A percentile compares a stretch with the other conserved stretches of the same genome.
phyloP scores from a whole-genome alignment of 2,113 vertebrate genomes.

The Rafetus swinhoei region DNA sequence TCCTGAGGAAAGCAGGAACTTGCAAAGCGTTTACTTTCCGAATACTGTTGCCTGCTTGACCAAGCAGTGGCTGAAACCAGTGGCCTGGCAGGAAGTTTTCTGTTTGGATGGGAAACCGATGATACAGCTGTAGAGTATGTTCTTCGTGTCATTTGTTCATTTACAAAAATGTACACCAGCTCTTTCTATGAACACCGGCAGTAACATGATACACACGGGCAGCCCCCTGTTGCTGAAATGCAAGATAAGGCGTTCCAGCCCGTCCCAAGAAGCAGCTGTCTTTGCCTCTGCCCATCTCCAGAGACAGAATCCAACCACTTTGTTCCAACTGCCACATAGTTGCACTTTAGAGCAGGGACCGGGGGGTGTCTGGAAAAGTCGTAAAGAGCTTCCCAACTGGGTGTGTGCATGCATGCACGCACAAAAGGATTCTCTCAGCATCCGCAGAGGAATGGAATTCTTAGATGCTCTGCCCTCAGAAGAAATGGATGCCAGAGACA shows the following conservation, averaged over 20 bases:
- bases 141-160: neutral
- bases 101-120: neutral
- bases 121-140: neutral
- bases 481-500: neutral
- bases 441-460: neutral
- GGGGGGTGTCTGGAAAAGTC: conserved; percentile 22
- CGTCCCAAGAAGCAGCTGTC: neutral
- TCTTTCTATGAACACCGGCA: neutral
- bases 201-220: neutral
- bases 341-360: neutral
- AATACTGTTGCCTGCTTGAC: neutral
- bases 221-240: neutral
- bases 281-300: neutral
- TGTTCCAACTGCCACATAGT: neutral
- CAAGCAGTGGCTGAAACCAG: neutral
- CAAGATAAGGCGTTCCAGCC: neutral
- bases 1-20: neutral
- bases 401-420: neutral
- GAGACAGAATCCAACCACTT: conserved; percentile 12
- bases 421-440: neutral
- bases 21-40: neutral
- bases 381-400: neutral
- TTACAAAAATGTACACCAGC: neutral
- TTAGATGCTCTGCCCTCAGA: fast-evolving
- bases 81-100: neutral